Conservation (phyloP, 2,888 invertebrate species). For the Capitulum mitella region DNA sequence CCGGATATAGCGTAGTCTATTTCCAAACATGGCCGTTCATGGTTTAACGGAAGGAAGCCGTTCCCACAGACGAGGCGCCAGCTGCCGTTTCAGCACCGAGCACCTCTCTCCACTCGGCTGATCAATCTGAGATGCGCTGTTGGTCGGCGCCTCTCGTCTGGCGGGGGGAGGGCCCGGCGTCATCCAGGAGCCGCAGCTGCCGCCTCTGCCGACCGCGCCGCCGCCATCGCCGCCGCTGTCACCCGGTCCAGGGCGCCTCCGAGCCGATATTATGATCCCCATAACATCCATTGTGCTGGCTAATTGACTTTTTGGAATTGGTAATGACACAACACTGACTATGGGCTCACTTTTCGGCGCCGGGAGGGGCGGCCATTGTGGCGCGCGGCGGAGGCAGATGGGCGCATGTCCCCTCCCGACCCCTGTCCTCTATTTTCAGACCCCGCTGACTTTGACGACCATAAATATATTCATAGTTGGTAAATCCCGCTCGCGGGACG, state of each 20-base stretch:
- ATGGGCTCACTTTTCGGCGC: neutral
- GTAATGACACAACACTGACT: slow-evolving; percentile 11
- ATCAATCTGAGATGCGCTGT: too few species aligned
- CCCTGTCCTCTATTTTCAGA: neutral
- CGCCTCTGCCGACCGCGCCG: neutral
- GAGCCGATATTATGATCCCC: neutral
- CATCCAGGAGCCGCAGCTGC: neutral
- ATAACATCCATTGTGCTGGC: slow-evolving; percentile 12
- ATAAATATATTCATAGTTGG: neutral
- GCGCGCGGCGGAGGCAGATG: neutral
- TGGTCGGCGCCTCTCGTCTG: too few species aligned
- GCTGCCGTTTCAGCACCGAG: too few species aligned
- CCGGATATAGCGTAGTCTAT: too few species aligned
- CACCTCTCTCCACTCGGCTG: too few species aligned
- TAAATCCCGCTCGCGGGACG: neutral
- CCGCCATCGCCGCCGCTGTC: neutral
- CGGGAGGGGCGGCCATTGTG: neutral
- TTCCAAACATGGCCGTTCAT: too few species aligned
- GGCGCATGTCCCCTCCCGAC: neutral
- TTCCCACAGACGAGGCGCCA: too few species aligned
- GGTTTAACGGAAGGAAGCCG: too few species aligned
- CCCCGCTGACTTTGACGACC: neutral
- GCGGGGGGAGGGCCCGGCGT: too few species aligned
- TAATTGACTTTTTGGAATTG: slow-evolving; percentile 24
- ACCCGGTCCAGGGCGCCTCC: neutral